phyloP scores from a whole-genome alignment of 2,888 invertebrate genomes.

The Calameuta pallipes region DNA sequence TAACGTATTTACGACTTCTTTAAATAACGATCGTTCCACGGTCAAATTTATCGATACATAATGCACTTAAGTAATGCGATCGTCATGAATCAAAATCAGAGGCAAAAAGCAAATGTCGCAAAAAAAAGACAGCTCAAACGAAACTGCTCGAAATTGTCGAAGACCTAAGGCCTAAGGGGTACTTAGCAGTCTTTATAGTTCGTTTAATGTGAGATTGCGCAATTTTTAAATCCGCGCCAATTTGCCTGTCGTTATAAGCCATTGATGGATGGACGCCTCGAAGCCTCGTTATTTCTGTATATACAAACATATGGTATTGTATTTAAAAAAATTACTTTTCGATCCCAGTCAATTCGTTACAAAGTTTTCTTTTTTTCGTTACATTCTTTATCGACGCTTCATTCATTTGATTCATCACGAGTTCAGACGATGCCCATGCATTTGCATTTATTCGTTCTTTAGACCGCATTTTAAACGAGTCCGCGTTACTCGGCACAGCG shows the following conservation, averaged over 20 bases:
- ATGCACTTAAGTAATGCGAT: constrained; percentile 48
- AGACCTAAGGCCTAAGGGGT: background rate
- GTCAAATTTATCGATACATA: constrained; percentile 50
- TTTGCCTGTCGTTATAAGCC: constrained; percentile 32
- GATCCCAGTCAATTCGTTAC: background rate
- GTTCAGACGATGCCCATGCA: background rate
- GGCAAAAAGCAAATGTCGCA: background rate
- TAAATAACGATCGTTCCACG: constrained; percentile 40
- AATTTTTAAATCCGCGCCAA: constrained; percentile 33
- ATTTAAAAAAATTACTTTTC: background rate
- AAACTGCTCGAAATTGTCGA: background rate
- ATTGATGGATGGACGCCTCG: constrained; percentile 21
- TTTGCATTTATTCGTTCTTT: background rate
- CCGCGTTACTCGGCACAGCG: background rate
- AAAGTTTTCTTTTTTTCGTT: too few relatives aligned
- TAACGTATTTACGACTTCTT: constrained; percentile 40
- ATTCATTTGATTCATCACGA: background rate
- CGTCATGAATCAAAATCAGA: constrained; percentile 48
- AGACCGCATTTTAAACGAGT: background rate
- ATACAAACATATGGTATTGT: background rate
- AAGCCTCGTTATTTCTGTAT: constrained; percentile 6
- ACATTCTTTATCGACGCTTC: background rate
- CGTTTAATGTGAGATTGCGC: constrained; percentile 20
- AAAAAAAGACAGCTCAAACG: background rate
- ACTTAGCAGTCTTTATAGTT: background rate